These are phyloP conservation scores for Acridotheres tristis DNA, from an alignment of 2,797 vertebrate genomes.

Conservation along the genomic window DNA sequence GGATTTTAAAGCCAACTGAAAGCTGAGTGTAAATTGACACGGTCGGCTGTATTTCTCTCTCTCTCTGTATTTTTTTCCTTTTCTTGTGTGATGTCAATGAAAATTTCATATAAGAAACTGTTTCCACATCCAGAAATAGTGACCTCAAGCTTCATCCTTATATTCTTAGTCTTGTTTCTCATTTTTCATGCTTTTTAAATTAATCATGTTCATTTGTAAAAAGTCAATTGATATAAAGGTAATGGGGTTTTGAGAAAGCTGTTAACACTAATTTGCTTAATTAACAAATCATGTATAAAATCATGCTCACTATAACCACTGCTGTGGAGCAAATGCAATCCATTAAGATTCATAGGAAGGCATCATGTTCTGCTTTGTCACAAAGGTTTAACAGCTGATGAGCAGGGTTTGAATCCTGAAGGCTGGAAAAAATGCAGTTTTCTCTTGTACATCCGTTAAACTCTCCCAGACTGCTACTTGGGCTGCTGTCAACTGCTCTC, in stretches of 20 bases:
- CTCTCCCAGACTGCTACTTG: neutral
- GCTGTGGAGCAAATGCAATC: conserved; percentile 23
- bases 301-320: conserved; percentile 46
- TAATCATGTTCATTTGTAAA: conserved; percentile 51
- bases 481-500: neutral
- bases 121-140: neutral
- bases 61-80: neutral
- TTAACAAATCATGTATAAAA: conserved; percentile 66
- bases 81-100: neutral
- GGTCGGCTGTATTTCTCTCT: neutral
- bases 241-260: conserved; percentile 58
- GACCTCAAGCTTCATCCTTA: conserved; percentile 13
- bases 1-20: neutral
- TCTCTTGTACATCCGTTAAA: neutral
- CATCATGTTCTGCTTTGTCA: conserved; percentile 48
- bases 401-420: neutral
- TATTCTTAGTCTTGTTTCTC: conserved; percentile 12
- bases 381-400: conserved; percentile 41
- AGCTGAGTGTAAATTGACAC: neutral
- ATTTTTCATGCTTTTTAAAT: conserved; percentile 56
- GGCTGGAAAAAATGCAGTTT: neutral
- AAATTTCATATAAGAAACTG: neutral
- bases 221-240: conserved; percentile 61
- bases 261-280: conserved; percentile 68
- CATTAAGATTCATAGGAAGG: conserved; percentile 41